Conservation (phyloP, 2,888 invertebrate genomes). For the Dermolepida albohirtum region DNA sequence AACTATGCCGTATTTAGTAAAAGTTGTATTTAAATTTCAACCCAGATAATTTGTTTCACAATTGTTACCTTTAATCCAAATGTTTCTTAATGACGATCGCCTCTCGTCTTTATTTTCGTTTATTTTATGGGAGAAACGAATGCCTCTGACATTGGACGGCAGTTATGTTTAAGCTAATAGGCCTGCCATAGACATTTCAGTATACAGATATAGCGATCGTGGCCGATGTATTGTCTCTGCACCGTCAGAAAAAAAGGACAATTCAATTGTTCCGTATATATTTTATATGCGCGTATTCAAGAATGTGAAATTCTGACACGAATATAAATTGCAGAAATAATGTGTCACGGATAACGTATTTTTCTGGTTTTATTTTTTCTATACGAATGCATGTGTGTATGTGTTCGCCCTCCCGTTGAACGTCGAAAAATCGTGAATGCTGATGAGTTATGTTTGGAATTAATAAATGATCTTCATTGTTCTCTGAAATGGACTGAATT, state of each 20-base stretch:
- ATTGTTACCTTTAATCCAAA: too few species aligned
- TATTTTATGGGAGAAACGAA: conserved; percentile 60
- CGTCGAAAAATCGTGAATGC: conserved; percentile 46
- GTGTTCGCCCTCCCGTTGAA: conserved; percentile 19
- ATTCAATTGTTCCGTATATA: conserved; percentile 52
- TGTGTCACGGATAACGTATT: conserved; percentile 48
- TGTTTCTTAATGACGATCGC: not conserved
- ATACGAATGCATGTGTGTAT: conserved; percentile 6
- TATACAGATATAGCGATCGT: conserved; percentile 58
- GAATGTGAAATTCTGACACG: conserved; percentile 54
- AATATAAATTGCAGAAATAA: conserved; percentile 54
- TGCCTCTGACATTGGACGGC: conserved; percentile 61
- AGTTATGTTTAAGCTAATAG: conserved; percentile 61
- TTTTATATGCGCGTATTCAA: conserved; percentile 52
- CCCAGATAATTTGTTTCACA: too few species aligned
- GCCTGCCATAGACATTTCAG: conserved; percentile 63
- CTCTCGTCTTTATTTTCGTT: conserved; percentile 46
- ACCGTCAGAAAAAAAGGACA: conserved; percentile 51
- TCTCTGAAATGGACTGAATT: conserved; percentile 37
- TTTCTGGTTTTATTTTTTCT: conserved; percentile 37
- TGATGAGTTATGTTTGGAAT: conserved; percentile 47
- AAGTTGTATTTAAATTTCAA: too few species aligned
- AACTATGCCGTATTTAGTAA: too few species aligned
- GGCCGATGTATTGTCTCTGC: conserved; percentile 51
- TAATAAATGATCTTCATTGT: conserved; percentile 49